Percentiles rank a stretch among this genome's conserved stretches.
These are phyloP conservation scores for Clarias magur DNA, from an alignment of 2,113 vertebrate species.

Conservation along the genomic window DNA sequence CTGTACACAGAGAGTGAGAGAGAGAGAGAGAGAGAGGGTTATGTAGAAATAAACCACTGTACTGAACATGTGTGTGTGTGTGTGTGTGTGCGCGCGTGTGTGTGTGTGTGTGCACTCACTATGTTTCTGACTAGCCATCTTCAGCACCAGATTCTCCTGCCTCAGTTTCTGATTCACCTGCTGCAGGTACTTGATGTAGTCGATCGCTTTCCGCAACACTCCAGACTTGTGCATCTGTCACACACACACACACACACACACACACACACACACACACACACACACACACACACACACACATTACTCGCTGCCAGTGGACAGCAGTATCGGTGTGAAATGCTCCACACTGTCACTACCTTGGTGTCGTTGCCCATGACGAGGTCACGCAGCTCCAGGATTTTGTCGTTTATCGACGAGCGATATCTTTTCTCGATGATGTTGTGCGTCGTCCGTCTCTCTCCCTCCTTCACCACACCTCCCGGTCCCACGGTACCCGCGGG, in stretches of 20 bases:
- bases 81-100: slow-evolving; percentile 14
- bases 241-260: slow-evolving; percentile 32
- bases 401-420: slow-evolving; percentile 96
- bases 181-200: slow-evolving; percentile 97
- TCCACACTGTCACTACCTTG: slow-evolving; percentile 77
- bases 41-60: neutral
- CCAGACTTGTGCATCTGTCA: slow-evolving; percentile 95
- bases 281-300: neutral
- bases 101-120: slow-evolving; percentile 75
- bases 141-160: slow-evolving; percentile 94
- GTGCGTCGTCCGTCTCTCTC: slow-evolving; percentile 93
- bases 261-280: neutral
- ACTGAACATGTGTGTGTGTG: neutral
- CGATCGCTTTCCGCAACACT: slow-evolving; percentile 93
- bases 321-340: neutral
- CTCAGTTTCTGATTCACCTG: slow-evolving; percentile 94
- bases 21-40: neutral
- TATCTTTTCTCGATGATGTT: slow-evolving; percentile 99
- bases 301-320: neutral
- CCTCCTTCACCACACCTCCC: slow-evolving; percentile 85
- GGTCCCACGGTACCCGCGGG: slow-evolving; percentile 64
- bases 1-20: slow-evolving; percentile 53
- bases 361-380: slow-evolving; percentile 95
- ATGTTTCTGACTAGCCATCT: slow-evolving; percentile 93
- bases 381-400: slow-evolving; percentile 94